Evolutionary conservation across 2,888 invertebrate species (phyloP), one percentile per base, ranked within the genome.

Genomic region (Caenorhabditis panamensis): DNA sequence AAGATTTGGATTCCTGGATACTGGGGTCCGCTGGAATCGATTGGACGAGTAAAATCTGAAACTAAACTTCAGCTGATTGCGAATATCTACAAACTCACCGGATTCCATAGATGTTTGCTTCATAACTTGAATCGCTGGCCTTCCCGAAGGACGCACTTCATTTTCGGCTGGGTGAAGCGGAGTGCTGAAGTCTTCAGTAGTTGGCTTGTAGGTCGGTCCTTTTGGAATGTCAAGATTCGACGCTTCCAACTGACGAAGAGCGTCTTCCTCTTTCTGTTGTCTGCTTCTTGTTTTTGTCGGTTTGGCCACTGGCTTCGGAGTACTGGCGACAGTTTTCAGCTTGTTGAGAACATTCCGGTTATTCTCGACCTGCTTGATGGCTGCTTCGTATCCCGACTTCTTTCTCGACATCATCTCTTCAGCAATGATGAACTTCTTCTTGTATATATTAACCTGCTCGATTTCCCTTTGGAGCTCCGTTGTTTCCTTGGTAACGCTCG

Each of bases 1-100:
- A 62, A 11, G 0, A 71, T 26, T 24, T 61, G 26, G 18, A 71
- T 71, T 53, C 69, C 69, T 3, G 69, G 69, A 22, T 62, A 71
- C 18, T 26, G 53, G 1, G 64, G 64, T 0, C 53, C 64, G 4
- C 9, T 56, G 8, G 37, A 20, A 36, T 49, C 37, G 9, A 69
- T 62, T 16, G 22, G 22, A 20, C 69, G 61, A 61, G 61, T 66
- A 11, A 26, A 61, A 1, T 28, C 69, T 47, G 47, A n/a, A n/a
- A n/a, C n/a, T 9, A 31, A 31, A 31, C 26, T 49, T 18, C n/a
- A 18, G 6, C 11, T n/a, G 22, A 62, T 47, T 13, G 8, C 24
- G 5, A 47, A 24, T 11, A 47, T 41, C 22, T n/a, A 31, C 20
- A 13, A 13, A 1, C 36, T 24, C 22, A 53, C 64, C 64, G 37